Evolutionary conservation across 30 jellyfish, hydroid and myxozoan genomes (phyloP).

Genomic region (Catostylus mosaicus): DNA sequence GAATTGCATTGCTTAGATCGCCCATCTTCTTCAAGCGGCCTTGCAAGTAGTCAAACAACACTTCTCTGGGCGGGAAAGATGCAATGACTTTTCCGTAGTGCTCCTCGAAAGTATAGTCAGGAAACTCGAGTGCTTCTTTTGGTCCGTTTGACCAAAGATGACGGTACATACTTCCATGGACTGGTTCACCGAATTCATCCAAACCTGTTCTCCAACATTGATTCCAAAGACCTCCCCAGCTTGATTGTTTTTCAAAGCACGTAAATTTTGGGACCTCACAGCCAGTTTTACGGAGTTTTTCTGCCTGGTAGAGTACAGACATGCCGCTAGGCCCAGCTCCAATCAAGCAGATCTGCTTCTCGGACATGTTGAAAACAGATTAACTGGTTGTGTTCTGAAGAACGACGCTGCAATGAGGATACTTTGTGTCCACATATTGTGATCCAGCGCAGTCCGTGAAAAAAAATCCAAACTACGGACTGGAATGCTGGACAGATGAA

Average conservation of each 20-base stretch:
- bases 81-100: constrained; percentile 79
- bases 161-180: constrained; percentile 84
- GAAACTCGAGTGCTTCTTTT: constrained; percentile 76
- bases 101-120: constrained; percentile 80
- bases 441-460: too few species aligned
- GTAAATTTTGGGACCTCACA: constrained; percentile 58
- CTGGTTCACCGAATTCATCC: constrained; percentile 80
- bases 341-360: constrained; percentile 23
- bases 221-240: constrained; percentile 79
- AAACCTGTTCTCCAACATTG: constrained; percentile 72
- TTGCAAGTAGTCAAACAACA: constrained; percentile 60
- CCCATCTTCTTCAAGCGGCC: constrained; percentile 65
- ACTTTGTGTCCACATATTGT: too few species aligned
- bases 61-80: constrained; percentile 88
- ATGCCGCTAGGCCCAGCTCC: constrained; percentile 88
- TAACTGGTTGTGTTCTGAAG: too few species aligned
- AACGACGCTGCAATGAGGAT: too few species aligned
- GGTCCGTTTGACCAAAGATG: constrained; percentile 89
- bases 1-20: constrained; percentile 24
- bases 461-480: too few species aligned
- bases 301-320: constrained; percentile 47
- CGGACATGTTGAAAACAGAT: not conserved
- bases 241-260: constrained; percentile 71
- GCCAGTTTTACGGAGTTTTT: constrained; percentile 32
- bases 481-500: too few species aligned